These are phyloP conservation scores for Meriones unguiculatus DNA, from an alignment of 2,113 vertebrate genomes.

Conservation along the genomic window DNA sequence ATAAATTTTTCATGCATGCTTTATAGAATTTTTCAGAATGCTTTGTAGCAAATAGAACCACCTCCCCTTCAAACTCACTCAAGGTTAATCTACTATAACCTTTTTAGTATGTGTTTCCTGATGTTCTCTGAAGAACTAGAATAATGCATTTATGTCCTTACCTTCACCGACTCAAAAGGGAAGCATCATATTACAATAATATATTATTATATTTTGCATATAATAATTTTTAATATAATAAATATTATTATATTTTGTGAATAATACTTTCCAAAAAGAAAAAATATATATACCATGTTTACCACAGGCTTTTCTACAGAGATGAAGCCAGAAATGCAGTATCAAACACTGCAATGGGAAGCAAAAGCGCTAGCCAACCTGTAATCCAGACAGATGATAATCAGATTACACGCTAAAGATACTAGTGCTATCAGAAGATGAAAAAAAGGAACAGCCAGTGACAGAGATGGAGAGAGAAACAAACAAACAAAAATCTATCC, in stretches of 20 bases:
- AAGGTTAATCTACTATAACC: not conserved
- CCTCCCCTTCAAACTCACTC: not conserved
- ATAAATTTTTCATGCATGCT: not conserved
- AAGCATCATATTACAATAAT: not conserved
- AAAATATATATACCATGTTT: not conserved
- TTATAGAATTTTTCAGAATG: not conserved
- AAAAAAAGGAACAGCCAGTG: not conserved
- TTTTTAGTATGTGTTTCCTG: not conserved
- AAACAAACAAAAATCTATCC: not conserved
- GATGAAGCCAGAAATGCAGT: not conserved
- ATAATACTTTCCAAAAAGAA: slow-evolving; percentile 14
- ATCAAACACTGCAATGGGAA: not conserved
- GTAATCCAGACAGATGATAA: not conserved
- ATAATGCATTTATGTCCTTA: not conserved
- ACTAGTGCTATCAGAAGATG: not conserved
- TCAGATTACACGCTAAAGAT: not conserved
- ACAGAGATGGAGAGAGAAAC: not conserved
- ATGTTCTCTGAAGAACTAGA: not conserved
- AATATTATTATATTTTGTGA: not conserved
- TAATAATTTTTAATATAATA: no score
- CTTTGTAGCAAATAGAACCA: not conserved
- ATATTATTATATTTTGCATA: no score
- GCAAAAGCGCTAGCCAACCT: not conserved
- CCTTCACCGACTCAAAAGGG: slow-evolving; percentile 11
- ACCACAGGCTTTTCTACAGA: not conserved